Evolutionary conservation across 2,797 vertebrate genomes (phyloP), one percentile per base, ranked within the genome.

Genomic region (Todus mexicanus): DNA sequence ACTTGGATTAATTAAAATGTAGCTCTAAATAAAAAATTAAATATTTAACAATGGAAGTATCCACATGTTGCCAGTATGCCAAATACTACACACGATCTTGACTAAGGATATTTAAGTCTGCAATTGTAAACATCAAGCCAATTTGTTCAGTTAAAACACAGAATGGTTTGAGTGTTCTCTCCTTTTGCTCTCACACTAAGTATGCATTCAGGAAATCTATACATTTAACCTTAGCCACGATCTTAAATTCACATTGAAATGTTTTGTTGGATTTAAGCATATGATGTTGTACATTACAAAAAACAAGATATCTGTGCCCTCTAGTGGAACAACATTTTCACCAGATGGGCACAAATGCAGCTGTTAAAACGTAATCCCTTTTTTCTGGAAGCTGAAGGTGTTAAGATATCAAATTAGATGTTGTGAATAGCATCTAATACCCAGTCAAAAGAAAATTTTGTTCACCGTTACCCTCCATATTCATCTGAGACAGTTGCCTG

Each of bases 271-370:
- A 74, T 82, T 89, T 54, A 60, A 85, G 60, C 35, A 82, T 40
- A 27, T 5, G 25, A 53, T 37, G 50, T 2, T 17, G 57, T 42
- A 78, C 35, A 37, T 10, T 20, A 81, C 70, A 87, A 94, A 94
- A 93, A 47, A 9, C 53, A 43, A 83, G 84, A 31, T 83, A 85
- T 87, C 83, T 94, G 78, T 90, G 94, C 95, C 95, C 94, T 96
- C 94, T 94, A 95, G 95, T 90, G 95, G 95, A 93, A 74, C 53
- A 76, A 84, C 15, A 42, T 38, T 73, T 82, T 50, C 60, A 57
- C 20, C 74, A 82, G 5, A 51, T 33, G 84, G 48, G 74, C 48
- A 76, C 26, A 37, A 69, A 64, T 1, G 23, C 37, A 89, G 83
- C 47, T 45, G 35, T 21, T 8, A 6, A 1, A 16, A 45, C 0